Base-by-base conservation (phyloP, 2,113 vertebrate genomes). In the Edolisoma coerulescens region DNA sequence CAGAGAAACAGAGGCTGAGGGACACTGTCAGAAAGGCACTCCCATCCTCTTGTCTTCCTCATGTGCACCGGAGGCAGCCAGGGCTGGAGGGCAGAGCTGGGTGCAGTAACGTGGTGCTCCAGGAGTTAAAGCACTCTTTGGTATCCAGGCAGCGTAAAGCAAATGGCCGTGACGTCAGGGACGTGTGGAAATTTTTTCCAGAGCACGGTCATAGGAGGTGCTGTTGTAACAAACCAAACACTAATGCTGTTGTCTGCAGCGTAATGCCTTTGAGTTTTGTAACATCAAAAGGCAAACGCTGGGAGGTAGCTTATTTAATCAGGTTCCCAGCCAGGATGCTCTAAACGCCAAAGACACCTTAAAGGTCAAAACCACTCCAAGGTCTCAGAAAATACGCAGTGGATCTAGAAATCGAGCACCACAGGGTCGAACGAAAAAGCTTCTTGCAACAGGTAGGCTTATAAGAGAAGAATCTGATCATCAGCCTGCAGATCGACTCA, bases 101-200 rank as follows among this genome's bases (percentile, higher is more conserved):
- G 73, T 37, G 69, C 41, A 12, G 52, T 18, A 95, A 78, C 2
- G 0, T 20, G 87, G 97, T 94, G 94, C 79, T 89, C 84, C 90
- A 89, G 95, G 97, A 97, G 98, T 98, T 98, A 98, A 98, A 63
- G 84, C 97, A 98, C 97, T 97, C 90, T 96, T 97, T 89, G 65
- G 98, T 98, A 97, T 98, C 98, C 97, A 98, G 88, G 98, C 98
- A 98, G 98, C 97, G 74, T 96, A 96, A 97, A 97, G 97, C 98
- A 97, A 98, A 97, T 97, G 97, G 97, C 94, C 27, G 84, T 98
- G 98, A 98, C 97, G 97, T 98, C 98, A 98, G 86, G 76, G 93
- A 97, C 97, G 92, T 97, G 97, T 98, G 97, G 98, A 98, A 97
- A 98, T 97, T 97, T 98, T 98, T 98, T 98, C 98, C 98, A 98